These are phyloP conservation scores for Epinephelus fuscoguttatus DNA, from an alignment of 2,113 vertebrate genomes.

Conservation along the genomic window DNA sequence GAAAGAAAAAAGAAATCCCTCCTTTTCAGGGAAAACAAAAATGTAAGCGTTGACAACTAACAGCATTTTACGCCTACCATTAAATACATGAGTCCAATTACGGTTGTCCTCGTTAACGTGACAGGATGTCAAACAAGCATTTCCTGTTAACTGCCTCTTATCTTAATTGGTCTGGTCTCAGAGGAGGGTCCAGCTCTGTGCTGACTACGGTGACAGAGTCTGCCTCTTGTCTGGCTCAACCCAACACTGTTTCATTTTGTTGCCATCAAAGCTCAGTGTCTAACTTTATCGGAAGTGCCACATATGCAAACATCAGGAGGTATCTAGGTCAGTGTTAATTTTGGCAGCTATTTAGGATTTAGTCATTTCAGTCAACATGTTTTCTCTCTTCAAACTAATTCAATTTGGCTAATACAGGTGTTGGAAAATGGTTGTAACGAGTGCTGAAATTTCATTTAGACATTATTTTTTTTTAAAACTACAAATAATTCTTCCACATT, in stretches of 20 bases:
- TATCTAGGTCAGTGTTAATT: background rate
- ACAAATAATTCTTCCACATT: no score
- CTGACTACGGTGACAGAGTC: constrained; percentile 63
- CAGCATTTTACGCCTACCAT: constrained; percentile 62
- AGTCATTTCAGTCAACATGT: no score
- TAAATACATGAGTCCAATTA: constrained; percentile 74
- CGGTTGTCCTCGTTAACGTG: constrained; percentile 82
- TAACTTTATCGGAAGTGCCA: constrained; percentile 10
- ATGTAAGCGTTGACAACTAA: constrained; percentile 55
- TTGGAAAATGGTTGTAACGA: no score
- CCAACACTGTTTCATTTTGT: constrained; percentile 75
- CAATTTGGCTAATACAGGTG: no score
- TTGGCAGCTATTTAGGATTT: no score
- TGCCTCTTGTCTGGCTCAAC: constrained; percentile 79
- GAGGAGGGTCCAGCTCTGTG: constrained; percentile 72
- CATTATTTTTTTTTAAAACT: no score
- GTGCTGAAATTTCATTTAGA: no score
- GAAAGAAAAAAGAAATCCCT: constrained; percentile 18
- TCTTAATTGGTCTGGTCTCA: constrained; percentile 85
- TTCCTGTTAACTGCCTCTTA: constrained; percentile 85
- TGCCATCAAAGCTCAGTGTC: constrained; percentile 63
- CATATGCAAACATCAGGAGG: background rate
- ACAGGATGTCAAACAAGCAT: constrained; percentile 86
- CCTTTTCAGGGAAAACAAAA: constrained; percentile 17
- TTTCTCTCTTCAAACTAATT: no score